Evolutionary conservation across 53 echinoderm and acorn worm genomes (phyloP), one percentile per base, ranked within the genome.

Genomic region (Antedon mediterranea): DNA sequence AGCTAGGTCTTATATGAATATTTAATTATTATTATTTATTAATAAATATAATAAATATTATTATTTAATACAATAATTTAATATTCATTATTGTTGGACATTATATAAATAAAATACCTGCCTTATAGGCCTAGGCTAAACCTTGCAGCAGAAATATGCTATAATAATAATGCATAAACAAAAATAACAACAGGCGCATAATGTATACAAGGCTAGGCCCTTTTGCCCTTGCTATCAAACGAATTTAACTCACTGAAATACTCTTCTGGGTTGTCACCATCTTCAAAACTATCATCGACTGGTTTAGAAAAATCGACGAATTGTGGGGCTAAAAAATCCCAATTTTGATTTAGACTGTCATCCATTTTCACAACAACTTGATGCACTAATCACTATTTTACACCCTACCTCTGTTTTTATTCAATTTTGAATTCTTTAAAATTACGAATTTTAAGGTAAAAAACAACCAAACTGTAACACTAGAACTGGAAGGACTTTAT

Each of bases 251-350:
- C 83, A 93, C 93, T 85, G 79, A 93, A 93, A 84, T 79, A 93
- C 75, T 89, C 87, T 41, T 93, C 93, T 6, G 89, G 88, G 71
- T 83, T 85, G 72, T 86, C 92, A 72, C 84, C 81, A 30, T 71
- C 71, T 20, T 30, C 75, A 32, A 33, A 28, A 57, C 57, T 57
- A 57, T 57, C 57, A 18, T 77, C 34, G 71, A 83, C 83, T 31
- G 89, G 85, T 28, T 80, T 79, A 23, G 80, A 74, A 75, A 93
- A 93, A 76, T 93, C 93, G n/a, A 93, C 89, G 73, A 85, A 89
- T 32, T 85, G 74, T 33, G 93, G 93, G 76, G 87, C 87, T 74
- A 89, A 79, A 73, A 81, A 87, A 30, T 93, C 93, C 80, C 82
- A 93, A 4, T 78, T 78, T 13, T 85, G 80, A 73, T 85, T 87